Base-by-base conservation (phyloP, 2,797 vertebrate species). In the Hippoglossus hippoglossus region DNA sequence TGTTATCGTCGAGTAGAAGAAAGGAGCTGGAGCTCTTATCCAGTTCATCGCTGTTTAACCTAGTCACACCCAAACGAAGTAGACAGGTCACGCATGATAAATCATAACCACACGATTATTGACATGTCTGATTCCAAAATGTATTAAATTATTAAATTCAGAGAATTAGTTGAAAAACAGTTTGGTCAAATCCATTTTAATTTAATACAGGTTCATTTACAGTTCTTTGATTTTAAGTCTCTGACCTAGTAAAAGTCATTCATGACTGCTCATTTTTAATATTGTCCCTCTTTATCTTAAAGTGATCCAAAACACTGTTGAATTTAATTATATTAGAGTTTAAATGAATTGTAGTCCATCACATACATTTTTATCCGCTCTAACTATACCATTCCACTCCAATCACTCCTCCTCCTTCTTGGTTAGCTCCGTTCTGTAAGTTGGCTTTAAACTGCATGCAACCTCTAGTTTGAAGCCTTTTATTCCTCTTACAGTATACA, bases 1-100 rank as follows among this genome's bases (percentile, higher is more conserved):
- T 54, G 5, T 44, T 24, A 49, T 51, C 57, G 24, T 69, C 9
- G 44, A 10, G 34, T 18, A 63, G 41, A 68, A 64, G n/a, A 78
- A 71, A 73, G 21, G 1, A n/a, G 5, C 44, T 19, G 19, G 1
- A 24, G 44, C 44, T 46, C 18, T 46, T 46, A 46, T 46, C 6
- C 5, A 7, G 18, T 46, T 59, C 3, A 60, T 5, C 10, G 4
- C 1, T 46, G 26, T 34, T 59, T 36, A 52, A 50, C n/a, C 6
- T 28, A 39, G 18, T 39, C 12, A 59, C 53, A 34, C 44, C 56
- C 26, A 67, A 46, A 46, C 16, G 5, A 46, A 2, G 16, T 46
- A 6, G 18, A 7, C 44, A 18, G 41, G 41, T 13, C 15, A 51
- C 53, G 62, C 16, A 18, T 65, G 26, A 6, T 16, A 46, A 46